Conservation (phyloP, 2,888 invertebrate genomes). For the Spilosoma lubricipeda region DNA sequence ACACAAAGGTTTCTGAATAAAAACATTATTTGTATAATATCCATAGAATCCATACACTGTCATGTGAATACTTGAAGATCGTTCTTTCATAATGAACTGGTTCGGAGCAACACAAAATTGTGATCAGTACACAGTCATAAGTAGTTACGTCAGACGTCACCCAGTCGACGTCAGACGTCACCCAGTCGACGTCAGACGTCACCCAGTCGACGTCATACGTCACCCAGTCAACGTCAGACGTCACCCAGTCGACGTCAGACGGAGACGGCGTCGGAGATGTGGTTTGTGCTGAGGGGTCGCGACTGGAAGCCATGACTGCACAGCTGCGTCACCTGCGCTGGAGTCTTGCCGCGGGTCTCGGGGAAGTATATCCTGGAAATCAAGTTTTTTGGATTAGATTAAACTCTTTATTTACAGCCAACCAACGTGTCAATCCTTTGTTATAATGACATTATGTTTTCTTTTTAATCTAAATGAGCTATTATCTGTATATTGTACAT, state of each 20-base stretch:
- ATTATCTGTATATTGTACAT: no score
- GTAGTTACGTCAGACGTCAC: constrained; percentile 37
- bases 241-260: constrained; percentile 35
- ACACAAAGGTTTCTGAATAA: no score
- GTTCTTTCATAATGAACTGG: background rate
- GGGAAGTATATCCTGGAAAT: constrained; percentile 88
- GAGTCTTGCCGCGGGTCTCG: constrained; percentile 90
- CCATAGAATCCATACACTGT: background rate
- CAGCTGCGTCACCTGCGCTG: constrained; percentile 87
- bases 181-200: constrained; percentile 35
- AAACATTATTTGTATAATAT: background rate
- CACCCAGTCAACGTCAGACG: no score
- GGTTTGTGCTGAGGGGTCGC: constrained; percentile 58
- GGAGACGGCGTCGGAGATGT: constrained; percentile 3
- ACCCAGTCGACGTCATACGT: no score
- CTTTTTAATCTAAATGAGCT: no score
- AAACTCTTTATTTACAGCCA: no score
- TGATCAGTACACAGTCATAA: background rate
- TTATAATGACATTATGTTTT: no score
- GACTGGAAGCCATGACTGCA: constrained; percentile 88
- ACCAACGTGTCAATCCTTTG: no score
- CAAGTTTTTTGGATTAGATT: background rate
- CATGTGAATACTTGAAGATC: background rate
- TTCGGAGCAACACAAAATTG: background rate
- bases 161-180: no score